These are phyloP conservation scores for Odocoileus virginianus DNA, from an alignment of 2,113 vertebrate species.

Conservation along the genomic window DNA sequence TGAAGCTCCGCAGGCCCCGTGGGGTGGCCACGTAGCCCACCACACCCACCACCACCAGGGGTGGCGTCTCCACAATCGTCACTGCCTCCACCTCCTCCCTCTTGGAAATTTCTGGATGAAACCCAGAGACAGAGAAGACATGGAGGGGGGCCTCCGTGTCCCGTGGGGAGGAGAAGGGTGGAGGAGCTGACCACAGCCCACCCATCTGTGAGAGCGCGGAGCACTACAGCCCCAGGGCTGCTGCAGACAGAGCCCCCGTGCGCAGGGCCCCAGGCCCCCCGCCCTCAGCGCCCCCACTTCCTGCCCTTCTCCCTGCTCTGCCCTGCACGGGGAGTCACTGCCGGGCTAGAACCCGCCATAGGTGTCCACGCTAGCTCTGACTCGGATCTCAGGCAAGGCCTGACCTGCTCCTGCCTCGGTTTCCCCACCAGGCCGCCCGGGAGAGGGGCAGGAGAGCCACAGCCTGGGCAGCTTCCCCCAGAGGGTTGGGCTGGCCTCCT, in stretches of 20 bases:
- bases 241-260: background rate
- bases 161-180: background rate
- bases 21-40: constrained; percentile 86
- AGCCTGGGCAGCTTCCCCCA: background rate
- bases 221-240: background rate
- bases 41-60: constrained; percentile 82
- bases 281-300: background rate
- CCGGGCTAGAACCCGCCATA: background rate
- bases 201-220: rapidly evolving
- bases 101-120: constrained; percentile 81
- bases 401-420: background rate
- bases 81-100: constrained; percentile 86
- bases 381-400: background rate
- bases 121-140: background rate
- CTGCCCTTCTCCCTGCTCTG: background rate
- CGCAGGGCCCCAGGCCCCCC: background rate
- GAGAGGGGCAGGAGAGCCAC: background rate
- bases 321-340: background rate
- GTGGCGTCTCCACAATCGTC: constrained; percentile 85
- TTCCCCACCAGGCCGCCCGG: background rate
- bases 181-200: background rate
- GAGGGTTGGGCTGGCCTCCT: background rate
- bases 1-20: constrained; percentile 82
- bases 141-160: background rate
- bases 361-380: background rate